Evolutionary conservation across 2,888 invertebrate genomes (phyloP).

Genomic region (Ischnus inquisitorius): DNA sequence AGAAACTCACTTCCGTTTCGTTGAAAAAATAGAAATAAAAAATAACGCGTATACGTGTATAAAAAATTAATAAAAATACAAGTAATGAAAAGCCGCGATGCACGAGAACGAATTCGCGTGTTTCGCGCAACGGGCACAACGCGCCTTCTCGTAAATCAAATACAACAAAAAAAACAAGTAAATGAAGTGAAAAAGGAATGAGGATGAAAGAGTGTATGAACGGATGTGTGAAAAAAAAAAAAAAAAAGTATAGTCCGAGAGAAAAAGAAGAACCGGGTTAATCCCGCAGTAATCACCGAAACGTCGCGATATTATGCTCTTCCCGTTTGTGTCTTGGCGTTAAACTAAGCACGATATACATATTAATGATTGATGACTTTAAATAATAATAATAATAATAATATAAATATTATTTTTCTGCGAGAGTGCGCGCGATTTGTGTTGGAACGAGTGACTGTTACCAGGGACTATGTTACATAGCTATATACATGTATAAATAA

Average conservation of each 20-base stretch:
- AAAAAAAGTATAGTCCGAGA: conserved; percentile 15
- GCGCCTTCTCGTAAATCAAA: conserved; percentile 69
- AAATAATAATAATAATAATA: conserved; percentile 49
- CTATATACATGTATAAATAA: conserved; percentile 51
- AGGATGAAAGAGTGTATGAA: conserved; percentile 39
- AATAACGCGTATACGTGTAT: conserved; percentile 4
- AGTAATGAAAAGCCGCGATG: conserved; percentile 24
- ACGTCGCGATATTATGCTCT: conserved; percentile 78
- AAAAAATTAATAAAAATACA: conserved; percentile 31
- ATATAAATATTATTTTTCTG: conserved; percentile 71
- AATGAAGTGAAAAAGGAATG: conserved; percentile 48
- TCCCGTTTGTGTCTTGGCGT: conserved; percentile 79
- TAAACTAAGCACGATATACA: conserved; percentile 75
- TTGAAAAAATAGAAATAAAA: conserved; percentile 30
- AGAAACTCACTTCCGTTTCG: conserved; percentile 53
- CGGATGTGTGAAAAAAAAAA: conserved; percentile 44
- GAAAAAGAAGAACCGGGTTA: conserved; percentile 52
- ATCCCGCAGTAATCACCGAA: conserved; percentile 70
- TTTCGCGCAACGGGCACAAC: conserved; percentile 52
- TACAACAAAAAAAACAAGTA: conserved; percentile 43
- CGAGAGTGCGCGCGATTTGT: conserved; percentile 54
- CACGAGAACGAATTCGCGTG: conserved; percentile 61
- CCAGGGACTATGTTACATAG: conserved; percentile 50
- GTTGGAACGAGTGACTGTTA: conserved; percentile 41
- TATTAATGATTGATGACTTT: conserved; percentile 67